These are phyloP conservation scores for Stegodyphus dumicola DNA, from an alignment of 1,140 invertebrate genomes.

Conservation along the genomic window DNA sequence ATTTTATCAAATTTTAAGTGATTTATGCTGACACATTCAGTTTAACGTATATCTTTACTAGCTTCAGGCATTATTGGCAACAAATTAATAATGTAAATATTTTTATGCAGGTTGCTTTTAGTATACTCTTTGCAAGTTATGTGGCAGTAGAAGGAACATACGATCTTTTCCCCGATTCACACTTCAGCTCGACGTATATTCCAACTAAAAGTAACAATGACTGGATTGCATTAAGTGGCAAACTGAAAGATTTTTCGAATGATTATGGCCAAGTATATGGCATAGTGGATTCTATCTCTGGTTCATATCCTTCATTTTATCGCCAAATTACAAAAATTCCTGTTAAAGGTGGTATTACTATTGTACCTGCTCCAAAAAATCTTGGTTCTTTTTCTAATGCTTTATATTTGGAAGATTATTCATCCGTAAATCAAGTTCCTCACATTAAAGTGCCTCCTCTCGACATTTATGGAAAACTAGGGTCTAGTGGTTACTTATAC, in stretches of 20 bases:
- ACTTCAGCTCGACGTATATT: not conserved
- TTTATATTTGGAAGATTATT: too few relatives aligned
- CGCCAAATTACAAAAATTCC: slow-evolving; percentile 22
- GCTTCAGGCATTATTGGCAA: not conserved
- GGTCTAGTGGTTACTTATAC: too few relatives aligned
- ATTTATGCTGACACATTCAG: too few relatives aligned
- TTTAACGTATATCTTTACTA: not conserved
- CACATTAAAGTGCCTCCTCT: too few relatives aligned
- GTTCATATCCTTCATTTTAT: slow-evolving; percentile 16
- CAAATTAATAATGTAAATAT: not conserved
- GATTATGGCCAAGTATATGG: not conserved
- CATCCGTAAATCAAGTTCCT: too few relatives aligned
- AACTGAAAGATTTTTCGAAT: slow-evolving; percentile 2
- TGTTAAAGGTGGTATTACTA: slow-evolving; percentile 38
- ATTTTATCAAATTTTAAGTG: too few relatives aligned
- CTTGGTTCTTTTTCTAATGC: too few relatives aligned
- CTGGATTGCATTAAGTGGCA: slow-evolving; percentile 8
- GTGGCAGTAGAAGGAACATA: slow-evolving; percentile 20
- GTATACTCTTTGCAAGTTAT: not conserved
- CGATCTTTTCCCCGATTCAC: not conserved
- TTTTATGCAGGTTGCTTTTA: slow-evolving; percentile 11
- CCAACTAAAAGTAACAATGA: not conserved
- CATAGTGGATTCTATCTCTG: not conserved
- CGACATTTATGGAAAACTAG: not conserved
- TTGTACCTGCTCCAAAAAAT: slow-evolving; percentile 35